These are phyloP conservation scores for Motacilla alba DNA, from an alignment of 2,113 vertebrate species.

Conservation along the genomic window DNA sequence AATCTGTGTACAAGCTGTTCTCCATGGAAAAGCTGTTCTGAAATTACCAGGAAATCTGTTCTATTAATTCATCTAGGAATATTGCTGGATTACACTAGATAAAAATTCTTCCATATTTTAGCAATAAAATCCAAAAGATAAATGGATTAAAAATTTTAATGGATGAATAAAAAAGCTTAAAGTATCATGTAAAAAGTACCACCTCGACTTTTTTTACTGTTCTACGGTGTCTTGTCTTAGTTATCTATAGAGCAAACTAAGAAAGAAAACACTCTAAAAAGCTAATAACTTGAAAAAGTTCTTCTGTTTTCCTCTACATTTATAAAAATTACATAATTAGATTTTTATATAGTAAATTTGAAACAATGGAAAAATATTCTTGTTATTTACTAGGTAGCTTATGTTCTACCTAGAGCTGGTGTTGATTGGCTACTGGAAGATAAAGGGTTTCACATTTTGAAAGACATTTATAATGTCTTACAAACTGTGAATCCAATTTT, in stretches of 20 bases:
- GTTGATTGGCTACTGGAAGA: background rate
- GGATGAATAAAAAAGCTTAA: background rate
- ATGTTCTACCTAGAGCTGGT: background rate
- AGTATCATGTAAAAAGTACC: background rate
- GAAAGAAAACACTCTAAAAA: background rate
- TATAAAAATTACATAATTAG: background rate
- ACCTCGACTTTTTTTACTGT: background rate
- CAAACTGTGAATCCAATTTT: background rate
- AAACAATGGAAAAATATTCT: background rate
- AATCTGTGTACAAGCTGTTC: background rate
- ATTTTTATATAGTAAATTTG: background rate
- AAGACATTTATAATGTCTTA: background rate
- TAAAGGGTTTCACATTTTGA: background rate
- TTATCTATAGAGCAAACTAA: background rate
- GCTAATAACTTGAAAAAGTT: background rate
- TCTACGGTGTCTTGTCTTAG: background rate
- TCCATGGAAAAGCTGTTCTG: background rate
- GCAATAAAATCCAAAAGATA: background rate
- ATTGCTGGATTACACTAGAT: background rate
- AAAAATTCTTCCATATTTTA: background rate
- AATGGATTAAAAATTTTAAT: background rate
- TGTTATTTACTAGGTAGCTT: background rate
- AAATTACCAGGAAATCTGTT: background rate
- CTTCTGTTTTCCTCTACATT: background rate
- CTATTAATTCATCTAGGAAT: background rate